Conservation (phyloP, 2,113 vertebrate genomes). For the Pan troglodytes region NHGRI_mPanTro3-v2.1_pri NC_072412.2:77965501-77966000, state of each 20-base stretch:
- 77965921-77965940: not conserved
- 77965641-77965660: not conserved
- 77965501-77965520: conserved; percentile 35
- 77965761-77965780: not conserved
- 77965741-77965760: not conserved
- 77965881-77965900: not conserved
- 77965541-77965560: conserved; percentile 53
- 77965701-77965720: not conserved
- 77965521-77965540: conserved; percentile 53
- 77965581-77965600: conserved; percentile 34
- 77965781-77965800: not conserved
- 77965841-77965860: not conserved
- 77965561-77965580: conserved; percentile 8
- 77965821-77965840: not conserved
- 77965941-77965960: not conserved
- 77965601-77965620: not conserved
- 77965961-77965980: not conserved
- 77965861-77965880: not conserved
- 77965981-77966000: not conserved
- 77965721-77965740: not conserved
- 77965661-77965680: not conserved
- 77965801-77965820: not conserved
- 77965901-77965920: not conserved
- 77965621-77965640: not conserved
- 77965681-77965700: not conserved